Evolutionary conservation across 2,888 invertebrate genomes (phyloP).

Genomic region (Orchesellides sinensis): DNA sequence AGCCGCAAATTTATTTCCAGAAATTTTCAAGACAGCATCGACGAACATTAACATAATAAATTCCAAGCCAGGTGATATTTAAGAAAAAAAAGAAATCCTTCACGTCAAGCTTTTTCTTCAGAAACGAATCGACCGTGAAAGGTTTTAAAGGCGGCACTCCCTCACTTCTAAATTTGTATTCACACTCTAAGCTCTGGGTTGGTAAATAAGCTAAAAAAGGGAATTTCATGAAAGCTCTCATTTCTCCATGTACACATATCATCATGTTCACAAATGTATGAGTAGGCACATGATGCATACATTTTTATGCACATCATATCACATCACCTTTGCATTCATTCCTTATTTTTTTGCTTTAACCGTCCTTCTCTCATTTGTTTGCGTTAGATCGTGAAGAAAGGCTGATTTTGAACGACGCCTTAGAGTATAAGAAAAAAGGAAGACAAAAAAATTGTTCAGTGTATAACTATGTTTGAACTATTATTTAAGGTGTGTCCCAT

Average conservation of each 20-base stretch:
- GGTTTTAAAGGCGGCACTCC: constrained; percentile 62
- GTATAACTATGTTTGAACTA: constrained; percentile 61
- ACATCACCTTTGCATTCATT: constrained; percentile 4
- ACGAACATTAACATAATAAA: no score
- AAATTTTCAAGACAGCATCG: no score
- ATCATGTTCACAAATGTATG: background rate
- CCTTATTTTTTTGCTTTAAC: background rate
- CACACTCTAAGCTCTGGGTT: constrained; percentile 26
- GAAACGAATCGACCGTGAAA: constrained; percentile 2
- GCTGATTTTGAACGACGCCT: constrained; percentile 35
- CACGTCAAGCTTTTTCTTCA: background rate
- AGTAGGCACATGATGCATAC: background rate
- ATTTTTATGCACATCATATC: constrained; percentile 16
- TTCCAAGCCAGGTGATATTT: background rate
- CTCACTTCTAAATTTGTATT: constrained; percentile 40
- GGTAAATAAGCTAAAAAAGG: constrained; percentile 37
- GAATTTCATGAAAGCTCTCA: constrained; percentile 50
- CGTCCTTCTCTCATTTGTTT: constrained; percentile 40
- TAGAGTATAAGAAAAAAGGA: constrained; percentile 3
- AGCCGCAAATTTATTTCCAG: no score
- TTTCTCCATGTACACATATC: constrained; percentile 46
- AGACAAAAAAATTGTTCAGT: constrained; percentile 43
- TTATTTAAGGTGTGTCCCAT: constrained; percentile 66
- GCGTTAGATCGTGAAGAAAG: constrained; percentile 57
- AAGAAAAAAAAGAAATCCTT: background rate